phyloP scores from a whole-genome alignment of 2,113 vertebrate species.

The Pogonocichla stellata region DNA sequence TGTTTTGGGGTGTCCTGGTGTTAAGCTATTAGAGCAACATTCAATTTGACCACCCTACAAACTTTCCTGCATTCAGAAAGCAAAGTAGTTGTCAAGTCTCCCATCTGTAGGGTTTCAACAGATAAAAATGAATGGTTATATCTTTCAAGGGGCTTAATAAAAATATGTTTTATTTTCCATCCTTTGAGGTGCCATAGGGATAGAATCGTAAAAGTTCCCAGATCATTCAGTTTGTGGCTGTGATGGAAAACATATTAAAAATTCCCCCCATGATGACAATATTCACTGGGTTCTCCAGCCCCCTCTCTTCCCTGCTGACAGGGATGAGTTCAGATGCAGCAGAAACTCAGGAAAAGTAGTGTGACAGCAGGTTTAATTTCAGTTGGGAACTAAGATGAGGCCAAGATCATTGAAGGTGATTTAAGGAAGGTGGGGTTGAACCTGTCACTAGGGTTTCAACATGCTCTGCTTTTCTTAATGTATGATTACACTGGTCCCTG shows the following conservation, averaged over 20 bases:
- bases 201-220: background rate
- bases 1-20: background rate
- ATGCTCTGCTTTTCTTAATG: conserved; percentile 48
- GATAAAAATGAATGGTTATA: conserved; percentile 23
- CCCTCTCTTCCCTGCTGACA: background rate
- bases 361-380: conserved; percentile 49
- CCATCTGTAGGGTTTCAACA: background rate
- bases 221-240: conserved; percentile 15
- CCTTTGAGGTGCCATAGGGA: background rate
- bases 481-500: conserved; percentile 15
- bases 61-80: background rate
- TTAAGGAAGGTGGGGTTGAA: conserved; percentile 54
- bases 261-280: background rate
- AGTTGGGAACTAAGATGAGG: background rate
- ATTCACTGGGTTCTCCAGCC: background rate
- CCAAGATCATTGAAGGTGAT: conserved; percentile 56
- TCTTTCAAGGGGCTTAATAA: conserved; percentile 60
- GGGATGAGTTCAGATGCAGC: conserved; percentile 18
- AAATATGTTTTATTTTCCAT: conserved; percentile 59
- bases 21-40: background rate
- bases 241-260: conserved; percentile 55
- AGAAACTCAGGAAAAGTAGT: conserved; percentile 1
- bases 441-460: conserved; percentile 44
- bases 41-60: background rate
- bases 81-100: background rate